Base-by-base conservation (phyloP, 2,113 vertebrate genomes). In the Halcyon senegalensis region DNA sequence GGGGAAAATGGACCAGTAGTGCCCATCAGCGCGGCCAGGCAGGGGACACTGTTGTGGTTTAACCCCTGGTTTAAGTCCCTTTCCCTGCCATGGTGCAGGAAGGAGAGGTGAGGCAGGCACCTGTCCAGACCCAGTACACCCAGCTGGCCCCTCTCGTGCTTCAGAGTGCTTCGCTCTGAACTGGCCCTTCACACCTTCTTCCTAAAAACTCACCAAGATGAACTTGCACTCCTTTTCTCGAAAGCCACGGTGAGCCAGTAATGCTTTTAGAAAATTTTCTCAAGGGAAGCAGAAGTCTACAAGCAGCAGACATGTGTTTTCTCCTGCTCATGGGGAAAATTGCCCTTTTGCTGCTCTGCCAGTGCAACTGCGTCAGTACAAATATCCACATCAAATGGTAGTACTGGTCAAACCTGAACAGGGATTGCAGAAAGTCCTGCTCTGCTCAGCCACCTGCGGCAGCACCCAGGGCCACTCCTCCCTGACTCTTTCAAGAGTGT, bases 351-450 rank as follows among this genome's bases (percentile, higher is more conserved):
- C 16, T 21, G 30, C 59, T 28, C 41, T 75, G 63, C 24, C 23
- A 84, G 64, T 0, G 1, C 53, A 84, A 58, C 41, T 5, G 11
- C 1, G 0, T 24, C 63, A 25, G 37, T 37, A 51, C 39, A 59
- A 43, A 93, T 56, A 43, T 12, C 8, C 8, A 11, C 21, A 1
- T 5, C 10, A 18, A 21, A 44, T 7, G 11, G 74, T 68, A 66
- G 41, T 6, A 51, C 44, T 0, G 0, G 50, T 62, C 72, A 90
- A 35, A 63, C 55, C 27, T 35, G 30, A 84, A 37, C 5, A 28
- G 46, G 41, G 50, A 44, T 11, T n/a, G 67, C 70, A 53, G 56
- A 53, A 85, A 59, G 25, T 44, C 48, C 44, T 63, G 28, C 25
- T 39, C 41, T 59, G 39, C 70, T 87, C 62, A 74, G 33, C 46